A percentile compares a stretch with the other conserved stretches of the same genome.
These are phyloP conservation scores for Triops cancriformis DNA, from an alignment of 1,140 invertebrate species.

Conservation along the genomic window DNA sequence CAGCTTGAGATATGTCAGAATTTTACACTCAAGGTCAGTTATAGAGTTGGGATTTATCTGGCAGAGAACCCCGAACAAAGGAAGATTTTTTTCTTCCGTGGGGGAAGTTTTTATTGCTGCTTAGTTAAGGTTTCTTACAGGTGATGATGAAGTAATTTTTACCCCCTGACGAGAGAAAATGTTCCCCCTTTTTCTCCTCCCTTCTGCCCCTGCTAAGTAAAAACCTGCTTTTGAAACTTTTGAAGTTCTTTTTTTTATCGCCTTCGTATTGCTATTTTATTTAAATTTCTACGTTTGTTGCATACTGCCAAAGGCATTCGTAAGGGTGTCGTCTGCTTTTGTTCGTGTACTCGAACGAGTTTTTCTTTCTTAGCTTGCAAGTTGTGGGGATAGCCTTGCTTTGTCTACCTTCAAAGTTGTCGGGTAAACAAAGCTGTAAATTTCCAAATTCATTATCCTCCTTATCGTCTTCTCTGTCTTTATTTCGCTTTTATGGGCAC, in stretches of 20 bases:
- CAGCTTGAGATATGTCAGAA: neutral
- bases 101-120: too few species aligned
- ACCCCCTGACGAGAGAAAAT: neutral
- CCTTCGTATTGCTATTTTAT: neutral
- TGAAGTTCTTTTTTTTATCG: neutral
- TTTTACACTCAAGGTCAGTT: neutral
- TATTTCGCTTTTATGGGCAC: neutral
- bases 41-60: neutral
- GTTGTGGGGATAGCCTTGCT: neutral
- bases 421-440: slow-evolving; percentile 6
- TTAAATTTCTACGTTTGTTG: neutral
- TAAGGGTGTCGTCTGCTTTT: neutral
- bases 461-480: neutral
- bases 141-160: neutral
- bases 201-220: neutral
- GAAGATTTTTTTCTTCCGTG: neutral
- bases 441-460: slow-evolving; percentile 6
- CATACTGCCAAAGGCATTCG: neutral
- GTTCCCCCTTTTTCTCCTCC: neutral
- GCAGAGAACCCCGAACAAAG: neutral
- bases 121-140: too few species aligned
- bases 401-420: slow-evolving; percentile 8
- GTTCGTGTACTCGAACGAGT: slow-evolving; percentile 11
- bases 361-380: neutral
- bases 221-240: neutral